Percentiles rank a stretch among this genome's conserved stretches.
These are phyloP conservation scores for Noctilio leporinus DNA, from an alignment of 2,113 vertebrate species.

Conservation along the genomic window DNA sequence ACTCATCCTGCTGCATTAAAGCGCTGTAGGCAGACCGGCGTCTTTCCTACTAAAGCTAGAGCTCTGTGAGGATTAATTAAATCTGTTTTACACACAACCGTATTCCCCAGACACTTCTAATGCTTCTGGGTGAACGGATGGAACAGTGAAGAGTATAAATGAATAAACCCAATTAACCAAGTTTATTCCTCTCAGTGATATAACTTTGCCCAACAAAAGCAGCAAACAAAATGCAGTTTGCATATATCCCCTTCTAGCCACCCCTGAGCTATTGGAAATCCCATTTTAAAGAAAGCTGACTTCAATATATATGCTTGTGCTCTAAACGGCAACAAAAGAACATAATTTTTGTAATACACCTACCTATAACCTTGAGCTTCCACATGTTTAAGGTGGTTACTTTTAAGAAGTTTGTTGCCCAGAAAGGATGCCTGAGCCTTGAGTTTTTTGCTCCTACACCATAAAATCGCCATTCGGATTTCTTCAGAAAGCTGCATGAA, in stretches of 20 bases:
- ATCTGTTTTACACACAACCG: neutral
- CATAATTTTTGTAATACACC: neutral
- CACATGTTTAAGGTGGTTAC: constrained; percentile 79
- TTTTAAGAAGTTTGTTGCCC: constrained; percentile 80
- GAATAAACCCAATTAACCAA: neutral
- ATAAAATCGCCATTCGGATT: constrained; percentile 73
- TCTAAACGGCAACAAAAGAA: neutral
- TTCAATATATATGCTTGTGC: neutral
- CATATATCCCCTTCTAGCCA: neutral
- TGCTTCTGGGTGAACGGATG: neutral
- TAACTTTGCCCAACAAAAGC: neutral
- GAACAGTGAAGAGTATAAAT: neutral
- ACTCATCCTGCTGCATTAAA: neutral
- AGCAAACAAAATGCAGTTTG: neutral
- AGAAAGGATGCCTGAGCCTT: constrained; percentile 75
- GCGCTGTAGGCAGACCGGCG: neutral
- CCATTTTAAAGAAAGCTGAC: neutral
- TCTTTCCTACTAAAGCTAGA: neutral
- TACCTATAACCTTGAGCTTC: constrained; percentile 82
- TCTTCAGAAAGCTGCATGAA: constrained; percentile 78
- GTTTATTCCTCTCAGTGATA: neutral
- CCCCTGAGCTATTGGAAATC: neutral
- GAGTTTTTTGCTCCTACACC: constrained; percentile 77
- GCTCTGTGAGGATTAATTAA: neutral
- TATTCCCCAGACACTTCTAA: neutral